Evolutionary conservation across 2,888 invertebrate genomes (phyloP).

Genomic region (Beris morrisii): DNA sequence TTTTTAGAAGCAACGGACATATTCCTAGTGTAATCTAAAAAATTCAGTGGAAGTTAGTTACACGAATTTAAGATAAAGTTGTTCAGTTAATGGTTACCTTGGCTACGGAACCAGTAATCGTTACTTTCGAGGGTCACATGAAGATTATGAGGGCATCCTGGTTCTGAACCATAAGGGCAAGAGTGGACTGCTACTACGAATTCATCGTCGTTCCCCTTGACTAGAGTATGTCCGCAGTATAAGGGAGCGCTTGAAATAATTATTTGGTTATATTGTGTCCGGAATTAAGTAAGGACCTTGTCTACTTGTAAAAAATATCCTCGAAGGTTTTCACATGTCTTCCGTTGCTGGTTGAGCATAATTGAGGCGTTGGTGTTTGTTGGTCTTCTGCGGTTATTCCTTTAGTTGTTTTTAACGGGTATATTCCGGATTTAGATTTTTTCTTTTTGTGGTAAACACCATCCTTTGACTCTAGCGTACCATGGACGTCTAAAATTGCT

Average conservation of each 20-base stretch:
- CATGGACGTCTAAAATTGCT: conserved; percentile 9
- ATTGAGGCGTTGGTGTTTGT: conserved; percentile 63
- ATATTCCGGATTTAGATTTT: conserved; percentile 37
- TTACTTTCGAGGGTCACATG: conserved; percentile 68
- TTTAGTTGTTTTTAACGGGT: conserved; percentile 48
- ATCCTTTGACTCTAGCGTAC: conserved; percentile 42
- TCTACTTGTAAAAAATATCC: conserved; percentile 71
- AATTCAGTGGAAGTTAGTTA: background rate
- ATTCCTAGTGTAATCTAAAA: conserved; percentile 60
- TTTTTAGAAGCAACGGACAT: conserved; percentile 60
- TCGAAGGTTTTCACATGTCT: conserved; percentile 84
- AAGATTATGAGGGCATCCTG: conserved; percentile 50
- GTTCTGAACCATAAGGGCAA: conserved; percentile 63
- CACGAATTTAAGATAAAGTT: background rate
- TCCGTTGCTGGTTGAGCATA: conserved; percentile 80
- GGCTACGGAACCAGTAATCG: conserved; percentile 62
- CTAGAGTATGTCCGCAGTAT: conserved; percentile 73
- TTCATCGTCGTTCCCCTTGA: conserved; percentile 69
- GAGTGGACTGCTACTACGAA: conserved; percentile 68
- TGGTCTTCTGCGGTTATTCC: conserved; percentile 43
- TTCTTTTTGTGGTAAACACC: background rate
- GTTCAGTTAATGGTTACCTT: conserved; percentile 49
- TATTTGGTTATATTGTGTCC: conserved; percentile 5
- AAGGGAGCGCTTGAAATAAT: conserved; percentile 67
- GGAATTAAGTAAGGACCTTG: conserved; percentile 13